Evolutionary conservation across 2,888 invertebrate species (phyloP), one percentile per base, ranked within the genome.

Genomic region (Trachelus tabidus): DNA sequence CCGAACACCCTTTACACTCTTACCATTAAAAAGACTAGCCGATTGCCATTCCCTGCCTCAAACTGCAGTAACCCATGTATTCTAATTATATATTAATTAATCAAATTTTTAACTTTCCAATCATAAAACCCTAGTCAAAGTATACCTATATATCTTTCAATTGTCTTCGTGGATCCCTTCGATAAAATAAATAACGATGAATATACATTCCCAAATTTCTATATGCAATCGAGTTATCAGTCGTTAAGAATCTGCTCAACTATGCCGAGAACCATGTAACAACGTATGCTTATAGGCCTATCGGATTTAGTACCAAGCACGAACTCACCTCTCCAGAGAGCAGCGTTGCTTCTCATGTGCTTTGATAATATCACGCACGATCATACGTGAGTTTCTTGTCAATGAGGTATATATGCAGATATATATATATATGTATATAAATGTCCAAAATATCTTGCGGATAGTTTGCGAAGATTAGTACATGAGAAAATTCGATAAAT

Each of bases 221-320:
- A 56, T 56, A 56, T 56, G 2, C 56, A 23, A 77, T 75, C 37
- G 75, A 77, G 34, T 75, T 75, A 77, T 77, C 77, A 77, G 77
- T 75, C 75, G 34, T 75, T 71, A 77, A 75, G 77, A 31, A 77
- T 78, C 68, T 35, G 37, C 56, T 12, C 31, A 71, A 71, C 71
- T 71, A 71, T 71, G 31, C 34, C 33, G 71, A 71, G 71, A 56
- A 56, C 56, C 23, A 56, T 23, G 56, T 23, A 23, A 56, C 23
- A 56, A 56, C 56, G 56, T 56, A 56, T 56, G 23, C 40, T 6
- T 9, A 40, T 15, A 40, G 40, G 23, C 23, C 56, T 56, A 56
- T 56, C 56, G 9, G 56, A 56, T 56, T 56, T 56, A 56, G 56
- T 56, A 56, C 56, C 56, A 56, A 56, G 56, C 56, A 56, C 56